Evolutionary conservation across 2,113 vertebrate species (phyloP).

Genomic region (Pollimyrus isidori): DNA sequence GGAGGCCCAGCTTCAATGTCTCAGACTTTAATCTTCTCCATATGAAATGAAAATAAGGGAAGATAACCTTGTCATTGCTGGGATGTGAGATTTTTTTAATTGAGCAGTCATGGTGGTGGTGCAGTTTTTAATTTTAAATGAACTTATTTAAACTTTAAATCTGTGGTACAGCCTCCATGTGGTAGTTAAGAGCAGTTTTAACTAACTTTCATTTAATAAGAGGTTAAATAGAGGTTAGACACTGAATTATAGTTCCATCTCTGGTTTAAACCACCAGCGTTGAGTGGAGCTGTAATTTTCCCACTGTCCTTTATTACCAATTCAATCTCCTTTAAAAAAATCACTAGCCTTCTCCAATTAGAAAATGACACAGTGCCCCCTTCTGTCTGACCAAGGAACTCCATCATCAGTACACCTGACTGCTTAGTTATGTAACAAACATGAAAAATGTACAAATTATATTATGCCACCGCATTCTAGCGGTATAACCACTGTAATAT

Average conservation of each 20-base stretch:
- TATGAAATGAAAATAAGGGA: not conserved
- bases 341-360: not conserved
- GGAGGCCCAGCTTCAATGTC: not conserved
- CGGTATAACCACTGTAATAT: not conserved
- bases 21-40: not conserved
- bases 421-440: not conserved
- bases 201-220: not conserved
- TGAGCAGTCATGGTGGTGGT: no score
- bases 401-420: not conserved
- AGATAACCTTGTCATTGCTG: not conserved
- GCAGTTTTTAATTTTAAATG: no score
- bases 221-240: not conserved
- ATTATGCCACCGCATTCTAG: not conserved
- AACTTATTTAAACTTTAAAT: not conserved
- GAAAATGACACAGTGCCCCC: conserved; percentile 5
- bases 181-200: not conserved
- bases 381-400: conserved; percentile 4
- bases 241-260: not conserved
- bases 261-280: not conserved
- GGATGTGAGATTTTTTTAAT: not conserved
- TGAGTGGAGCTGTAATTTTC: not conserved
- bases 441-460: not conserved
- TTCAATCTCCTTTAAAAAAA: not conserved
- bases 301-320: not conserved
- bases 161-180: not conserved